Percentiles rank a stretch among this genome's conserved stretches.
Evolutionary conservation across 2,797 vertebrate genomes (phyloP).

Genomic region (Labroides dimidiatus): DNA sequence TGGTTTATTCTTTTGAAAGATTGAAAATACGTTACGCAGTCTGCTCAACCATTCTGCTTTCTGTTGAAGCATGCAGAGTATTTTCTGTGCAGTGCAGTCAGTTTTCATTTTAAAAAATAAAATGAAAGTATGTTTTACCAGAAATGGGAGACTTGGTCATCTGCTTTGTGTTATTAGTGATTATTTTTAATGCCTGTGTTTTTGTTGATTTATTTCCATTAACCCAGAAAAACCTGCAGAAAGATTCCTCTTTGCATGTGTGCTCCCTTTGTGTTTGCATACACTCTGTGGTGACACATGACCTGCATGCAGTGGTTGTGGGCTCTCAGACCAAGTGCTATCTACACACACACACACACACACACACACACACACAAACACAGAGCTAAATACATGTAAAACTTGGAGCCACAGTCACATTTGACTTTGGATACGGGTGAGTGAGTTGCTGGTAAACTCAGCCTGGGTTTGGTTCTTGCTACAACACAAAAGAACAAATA

Average conservation of each 20-base stretch:
- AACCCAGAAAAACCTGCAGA: background rate
- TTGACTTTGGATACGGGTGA: background rate
- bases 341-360: background rate
- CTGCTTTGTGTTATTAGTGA: background rate
- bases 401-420: background rate
- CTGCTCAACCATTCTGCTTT: background rate
- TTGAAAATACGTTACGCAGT: constrained; percentile 3
- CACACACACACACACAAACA: background rate
- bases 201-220: background rate
- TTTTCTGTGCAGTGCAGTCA: background rate
- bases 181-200: background rate
- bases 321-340: constrained; percentile 18
- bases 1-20: constrained; percentile 20
- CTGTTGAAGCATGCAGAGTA: background rate
- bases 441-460: background rate
- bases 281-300: constrained; percentile 17
- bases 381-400: background rate
- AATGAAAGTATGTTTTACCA: no score
- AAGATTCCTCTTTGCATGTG: constrained; percentile 10
- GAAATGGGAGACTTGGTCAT: no score
- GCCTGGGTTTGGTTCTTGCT: no score
- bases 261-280: constrained; percentile 32
- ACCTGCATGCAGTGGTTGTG: constrained; percentile 2
- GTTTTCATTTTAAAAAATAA: no score
- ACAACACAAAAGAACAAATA: no score